Base-by-base conservation (phyloP, 2,888 invertebrate genomes). In the Caenorhabditis imperialis region DNA sequence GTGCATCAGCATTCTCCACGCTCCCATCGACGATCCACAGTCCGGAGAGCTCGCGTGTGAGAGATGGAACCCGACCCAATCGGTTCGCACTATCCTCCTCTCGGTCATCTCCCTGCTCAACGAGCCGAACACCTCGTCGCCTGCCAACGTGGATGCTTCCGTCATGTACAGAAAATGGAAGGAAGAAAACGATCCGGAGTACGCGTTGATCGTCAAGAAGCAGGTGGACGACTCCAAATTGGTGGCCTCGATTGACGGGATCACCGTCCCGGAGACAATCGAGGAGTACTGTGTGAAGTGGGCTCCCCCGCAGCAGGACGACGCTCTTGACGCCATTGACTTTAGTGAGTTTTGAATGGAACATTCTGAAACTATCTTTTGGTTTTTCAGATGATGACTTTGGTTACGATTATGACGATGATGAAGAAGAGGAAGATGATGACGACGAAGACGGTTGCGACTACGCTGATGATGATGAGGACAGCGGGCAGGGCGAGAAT, bases 1-100 rank as follows among this genome's bases (percentile, higher is more conserved):
- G 70, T 99, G 99, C 91, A 99, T 99, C 91, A 97, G 97, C 83
- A 99, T 99, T 89, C 91, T 99, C 76, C 99, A 99, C 90, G 97
- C 99, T 71, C 98, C 99, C 18, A 93, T 97, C 65, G 98, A 99
- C 90, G 99, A 99, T 90, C 98, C 99, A 37, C 98, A 98, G 89
- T 96, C 96, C 86, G 99, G 99, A 25, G 99, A 99, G 90, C 90
- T 98, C 87, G 96, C 99, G 0, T 98, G 97, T 90, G 99, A 99
- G 90, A 93, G 99, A 90, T 99, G 99, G 99, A 99, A 99, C 91
- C 99, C 99, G 60, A 99, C 99, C 82, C 99, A 99, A 91, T 98
- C 95, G 88, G 98, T 99, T 73, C 75, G 86, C 89, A 99, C 99
- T 55, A 96, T 99, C 87, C 92, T 99, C 81, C 92, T 99, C 75